Evolutionary conservation across 1,140 invertebrate genomes (phyloP), one percentile per base, ranked within the genome.

Genomic region (Scaptomyza graminum): DNA sequence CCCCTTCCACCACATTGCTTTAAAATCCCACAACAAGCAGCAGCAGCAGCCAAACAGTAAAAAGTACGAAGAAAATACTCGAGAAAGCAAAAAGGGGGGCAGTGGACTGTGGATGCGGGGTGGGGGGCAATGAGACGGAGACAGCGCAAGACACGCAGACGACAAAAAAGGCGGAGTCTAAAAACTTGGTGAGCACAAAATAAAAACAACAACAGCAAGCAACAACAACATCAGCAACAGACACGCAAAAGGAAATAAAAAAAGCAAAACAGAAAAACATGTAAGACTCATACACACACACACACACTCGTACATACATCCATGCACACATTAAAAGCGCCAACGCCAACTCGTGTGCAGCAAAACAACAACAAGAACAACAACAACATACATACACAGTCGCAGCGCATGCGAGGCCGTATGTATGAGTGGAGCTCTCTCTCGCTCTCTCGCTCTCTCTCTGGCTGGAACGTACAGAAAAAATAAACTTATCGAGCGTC

Each of bases 161-260:
- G 79, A 87, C 84, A 87, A 87, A 87, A 87, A 88, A 88, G 83
- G 83, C 83, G 83, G 83, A 87, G 83, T 88, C 83, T 88, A 88
- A 88, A 88, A 87, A 87, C 79, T 88, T 88, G 83, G 83, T 79
- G 84, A 88, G 83, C 76, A 83, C 67, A 39, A 79, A 76, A 88
- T 57, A 77, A 73, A 50, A 79, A 72, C 80, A 83, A 64, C 60
- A 82, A 47, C 61, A 76, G 39, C 41, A 60, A 31, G 8, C 62
- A 60, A 22, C 52, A 50, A 3, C 68, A 65, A 37, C 62, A 66
- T 22, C 70, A 72, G 44, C 54, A 70, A 67, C 56, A 67, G 61
- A 76, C 64, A 76, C 78, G 50, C 65, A 88, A 79, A 82, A 88
- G 76, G 76, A 88, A 89, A 83, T 77, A 88, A 76, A 89, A 89